Conservation (phyloP, 2,113 vertebrate genomes). For the Aix galericulata region DNA sequence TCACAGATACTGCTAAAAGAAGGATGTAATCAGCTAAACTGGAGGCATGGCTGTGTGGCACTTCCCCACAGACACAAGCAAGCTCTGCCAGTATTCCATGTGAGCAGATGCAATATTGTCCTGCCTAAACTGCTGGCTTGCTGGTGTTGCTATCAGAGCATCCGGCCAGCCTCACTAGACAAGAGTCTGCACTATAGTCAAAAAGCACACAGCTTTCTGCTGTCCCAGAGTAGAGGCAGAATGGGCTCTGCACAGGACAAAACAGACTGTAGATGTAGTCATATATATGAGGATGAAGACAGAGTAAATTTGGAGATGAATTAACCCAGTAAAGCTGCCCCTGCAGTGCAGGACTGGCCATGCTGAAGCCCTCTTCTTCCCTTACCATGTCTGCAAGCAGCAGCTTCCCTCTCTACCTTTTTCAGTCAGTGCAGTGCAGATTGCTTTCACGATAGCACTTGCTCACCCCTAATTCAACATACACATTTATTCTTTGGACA, state of each 20-base stretch:
- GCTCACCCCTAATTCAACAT: slow-evolving; percentile 15
- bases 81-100: neutral
- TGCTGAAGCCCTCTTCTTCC: accelerated
- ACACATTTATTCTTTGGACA: slow-evolving; percentile 53
- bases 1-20: neutral
- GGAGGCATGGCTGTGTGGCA: accelerated
- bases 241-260: neutral
- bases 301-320: neutral
- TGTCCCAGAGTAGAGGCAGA: neutral
- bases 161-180: neutral
- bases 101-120: neutral
- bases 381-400: neutral
- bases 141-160: neutral
- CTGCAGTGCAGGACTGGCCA: neutral
- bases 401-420: neutral
- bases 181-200: neutral
- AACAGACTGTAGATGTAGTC: neutral
- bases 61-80: neutral
- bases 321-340: neutral
- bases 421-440: neutral
- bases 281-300: neutral
- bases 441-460: accelerated
- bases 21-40: neutral
- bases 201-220: neutral
- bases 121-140: neutral